Evolutionary conservation across 2,888 invertebrate genomes (phyloP).

Genomic region (Adineta ricciae): DNA sequence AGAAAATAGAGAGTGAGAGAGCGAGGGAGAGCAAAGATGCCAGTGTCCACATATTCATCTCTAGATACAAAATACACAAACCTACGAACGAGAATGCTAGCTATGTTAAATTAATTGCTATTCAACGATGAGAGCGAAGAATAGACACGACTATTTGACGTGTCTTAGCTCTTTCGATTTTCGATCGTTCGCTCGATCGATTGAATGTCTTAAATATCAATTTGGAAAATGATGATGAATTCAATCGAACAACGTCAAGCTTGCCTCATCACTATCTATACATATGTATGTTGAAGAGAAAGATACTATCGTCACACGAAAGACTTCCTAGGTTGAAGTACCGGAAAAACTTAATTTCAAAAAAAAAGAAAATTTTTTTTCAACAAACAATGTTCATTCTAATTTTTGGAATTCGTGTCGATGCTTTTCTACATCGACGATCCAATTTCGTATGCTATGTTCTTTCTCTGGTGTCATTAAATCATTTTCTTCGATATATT

Average conservation of each 20-base stretch:
- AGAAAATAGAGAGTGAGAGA: not conserved
- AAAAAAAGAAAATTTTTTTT: not conserved
- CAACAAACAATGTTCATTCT: not conserved
- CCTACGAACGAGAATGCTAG: not conserved
- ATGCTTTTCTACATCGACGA: slow-evolving; percentile 37
- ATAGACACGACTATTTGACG: slow-evolving; percentile 15
- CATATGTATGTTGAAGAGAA: not conserved
- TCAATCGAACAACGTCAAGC: not conserved
- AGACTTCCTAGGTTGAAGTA: not conserved
- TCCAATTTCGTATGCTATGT: slow-evolving; percentile 41
- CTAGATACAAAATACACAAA: not conserved
- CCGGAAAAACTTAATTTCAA: not conserved
- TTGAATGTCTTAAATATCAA: not conserved
- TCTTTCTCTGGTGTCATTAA: slow-evolving; percentile 42
- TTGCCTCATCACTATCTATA: not conserved
- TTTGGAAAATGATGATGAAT: not conserved
- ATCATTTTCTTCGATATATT: slow-evolving; percentile 46
- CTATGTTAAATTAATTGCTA: not conserved
- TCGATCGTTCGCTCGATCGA: not conserved
- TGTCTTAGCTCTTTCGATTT: not conserved
- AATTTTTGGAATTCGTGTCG: not conserved
- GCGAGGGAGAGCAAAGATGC: no score
- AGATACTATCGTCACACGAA: not conserved
- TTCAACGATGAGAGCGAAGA: not conserved
- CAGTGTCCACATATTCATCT: not conserved